Evolutionary conservation across 64 coral and sea anemone genomes (phyloP), one percentile per base, ranked within the genome.

Genomic region (Orbicella faveolata): DNA sequence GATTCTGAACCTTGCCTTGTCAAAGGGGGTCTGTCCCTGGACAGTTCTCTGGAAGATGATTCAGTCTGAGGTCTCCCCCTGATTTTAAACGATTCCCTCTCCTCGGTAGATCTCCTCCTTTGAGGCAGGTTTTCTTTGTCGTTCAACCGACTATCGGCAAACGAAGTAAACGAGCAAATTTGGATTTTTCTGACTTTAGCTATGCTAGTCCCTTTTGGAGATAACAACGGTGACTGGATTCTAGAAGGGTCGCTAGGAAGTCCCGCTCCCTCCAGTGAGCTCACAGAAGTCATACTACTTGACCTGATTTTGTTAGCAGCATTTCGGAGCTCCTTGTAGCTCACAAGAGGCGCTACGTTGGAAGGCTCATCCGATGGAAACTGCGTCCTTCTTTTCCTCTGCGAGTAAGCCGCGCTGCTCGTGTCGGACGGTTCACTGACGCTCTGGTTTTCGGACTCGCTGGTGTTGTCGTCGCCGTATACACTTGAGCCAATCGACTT

Each of bases 401-500:
- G 35, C 41, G 90, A 63, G 67, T 79, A 13, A 66, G 63, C 41
- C 34, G 75, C 75, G 82, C 87, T 74, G 87, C 86, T 37, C 77
- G 69, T 83, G 39, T 80, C 89, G 37, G 88, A 61, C 76, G 75
- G 23, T 83, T 96, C 80, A 83, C 95, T 75, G 74, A 93, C 75
- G 73, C 82, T 85, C 87, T 75, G 95, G 91, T 85, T 96, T 92
- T 77, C 95, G 76, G 82, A 85, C 76, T 96, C 95, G 9, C 87
- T 96, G 9, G 95, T 96, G 75, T 96, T 96, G 88, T 96, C 95
- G 35, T 96, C 95, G 57, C 95, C 92, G 65, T 94, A 93, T 67
- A 94, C 77, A 86, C 94, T 96, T 89, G 95, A 93, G 69, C 92
- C 95, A 79, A 96, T 90, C 88, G 95, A 96, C 90, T 97, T 97